Evolutionary conservation across 1,140 invertebrate species (phyloP).

Genomic region (Drosophila orosa): DNA sequence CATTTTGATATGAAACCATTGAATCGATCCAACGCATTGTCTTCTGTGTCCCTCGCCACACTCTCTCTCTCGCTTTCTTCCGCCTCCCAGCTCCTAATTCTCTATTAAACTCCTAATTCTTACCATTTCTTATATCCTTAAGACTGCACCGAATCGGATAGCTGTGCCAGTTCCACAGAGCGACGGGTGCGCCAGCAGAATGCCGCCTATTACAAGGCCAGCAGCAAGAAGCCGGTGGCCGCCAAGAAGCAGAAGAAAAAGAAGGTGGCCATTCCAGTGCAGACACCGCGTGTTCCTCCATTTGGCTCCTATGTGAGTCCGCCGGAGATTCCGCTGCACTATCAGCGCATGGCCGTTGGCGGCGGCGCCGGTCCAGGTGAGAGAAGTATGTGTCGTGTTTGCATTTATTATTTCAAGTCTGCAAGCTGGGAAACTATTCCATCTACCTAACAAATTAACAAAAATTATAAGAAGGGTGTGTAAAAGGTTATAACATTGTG

Average conservation of each 20-base stretch:
- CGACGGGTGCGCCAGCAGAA: conserved; percentile 88
- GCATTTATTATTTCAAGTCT: conserved; percentile 51
- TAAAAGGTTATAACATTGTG: neutral
- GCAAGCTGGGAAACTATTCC: conserved; percentile 4
- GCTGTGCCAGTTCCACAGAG: conserved; percentile 88
- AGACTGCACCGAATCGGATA: conserved; percentile 94
- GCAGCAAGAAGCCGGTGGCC: conserved; percentile 89
- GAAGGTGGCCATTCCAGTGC: conserved; percentile 91
- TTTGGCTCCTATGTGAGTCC: conserved; percentile 84
- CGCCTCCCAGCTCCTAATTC: neutral
- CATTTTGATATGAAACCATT: conserved; percentile 21
- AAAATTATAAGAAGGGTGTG: neutral
- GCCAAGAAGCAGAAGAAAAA: conserved; percentile 92
- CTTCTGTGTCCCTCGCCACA: conserved; percentile 20
- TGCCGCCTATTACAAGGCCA: conserved; percentile 87
- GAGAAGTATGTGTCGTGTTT: conserved; percentile 84
- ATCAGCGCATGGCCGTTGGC: conserved; percentile 74
- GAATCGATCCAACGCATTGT: conserved; percentile 12
- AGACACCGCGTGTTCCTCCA: conserved; percentile 93
- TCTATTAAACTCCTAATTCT: conserved; percentile 65
- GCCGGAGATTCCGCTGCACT: conserved; percentile 81
- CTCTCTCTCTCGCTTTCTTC: neutral
- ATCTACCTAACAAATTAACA: neutral
- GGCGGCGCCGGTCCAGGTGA: conserved; percentile 62
- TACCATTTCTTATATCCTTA: conserved; percentile 46